Evolutionary conservation across 2,888 invertebrate genomes (phyloP).

Genomic region (Chaetogeoica ovagalla): DNA sequence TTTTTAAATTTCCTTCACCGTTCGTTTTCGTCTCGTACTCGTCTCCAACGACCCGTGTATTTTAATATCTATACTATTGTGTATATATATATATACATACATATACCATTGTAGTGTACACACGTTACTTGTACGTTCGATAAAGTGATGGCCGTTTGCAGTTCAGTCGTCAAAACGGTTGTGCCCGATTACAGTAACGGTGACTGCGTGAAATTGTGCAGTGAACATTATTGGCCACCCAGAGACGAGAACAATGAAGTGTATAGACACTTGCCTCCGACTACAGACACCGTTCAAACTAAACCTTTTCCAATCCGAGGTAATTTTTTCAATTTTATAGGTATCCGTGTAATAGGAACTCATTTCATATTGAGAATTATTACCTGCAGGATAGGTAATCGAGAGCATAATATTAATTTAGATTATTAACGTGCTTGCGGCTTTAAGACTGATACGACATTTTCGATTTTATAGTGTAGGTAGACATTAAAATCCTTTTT

Average conservation of each 20-base stretch:
- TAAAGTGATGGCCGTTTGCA: constrained; percentile 45
- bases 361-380: no score
- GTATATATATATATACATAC: no score
- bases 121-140: not conserved
- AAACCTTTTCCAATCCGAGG: constrained; percentile 87
- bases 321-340: constrained; percentile 59
- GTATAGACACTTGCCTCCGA: constrained; percentile 64
- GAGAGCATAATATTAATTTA: no score
- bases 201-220: constrained; percentile 39
- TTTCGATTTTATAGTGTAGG: no score
- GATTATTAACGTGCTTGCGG: no score
- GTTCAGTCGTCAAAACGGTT: constrained; percentile 44
- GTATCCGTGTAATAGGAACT: no score
- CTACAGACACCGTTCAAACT: constrained; percentile 77
- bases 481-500: no score
- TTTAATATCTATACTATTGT: not conserved
- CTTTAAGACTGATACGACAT: no score
- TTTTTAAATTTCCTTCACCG: not conserved
- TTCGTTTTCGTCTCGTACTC: no score
- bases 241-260: constrained; percentile 59
- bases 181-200: constrained; percentile 48
- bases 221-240: constrained; percentile 47
- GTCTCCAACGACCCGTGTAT: not conserved
- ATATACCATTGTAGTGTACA: not conserved
- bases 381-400: no score